Base-by-base conservation (phyloP, 2,113 vertebrate species). In the Pseudois nayaur region DNA sequence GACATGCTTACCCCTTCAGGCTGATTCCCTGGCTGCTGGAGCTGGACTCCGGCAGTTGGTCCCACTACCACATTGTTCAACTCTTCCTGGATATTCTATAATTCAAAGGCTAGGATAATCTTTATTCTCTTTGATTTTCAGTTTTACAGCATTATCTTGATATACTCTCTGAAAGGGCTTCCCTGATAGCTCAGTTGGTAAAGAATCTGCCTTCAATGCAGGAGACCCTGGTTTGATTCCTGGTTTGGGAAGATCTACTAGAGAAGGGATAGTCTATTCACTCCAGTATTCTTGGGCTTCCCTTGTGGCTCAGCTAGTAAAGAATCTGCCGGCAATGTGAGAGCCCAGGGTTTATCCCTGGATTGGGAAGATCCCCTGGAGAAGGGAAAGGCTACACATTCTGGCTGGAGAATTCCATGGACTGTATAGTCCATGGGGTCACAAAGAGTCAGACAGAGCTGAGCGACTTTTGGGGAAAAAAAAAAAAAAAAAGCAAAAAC, bases 391-490 rank as follows among this genome's bases (percentile, higher is more conserved):
- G n/a, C 19, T 71, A 23, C 64, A 36, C 19, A 5, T 71, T 71
- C 64, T 36, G 19, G 19, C 64, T 36, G n/a, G 64, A 71, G 9
- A 71, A 11, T 71, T 71, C n/a, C n/a, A 36, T 36, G 9, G 19
- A 12, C 8, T 71, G n/a, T 71, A 71, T 71, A 71, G n/a, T 36
- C 64, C 19, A 3, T 11, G n/a, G 67, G n/a, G 5, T 40, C n/a
- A 23, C 67, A 36, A 71, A 71, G n/a, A 36, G 9, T 21, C 64
- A 71, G 17, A 71, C n/a, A 71, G 9, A 10, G 64, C n/a, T 23
- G 19, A 71, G n/a, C 0, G 1, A 71, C 67, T 71, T 71, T 36
- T 4, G 12, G 25, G 10, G 4, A 0, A 29, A 29, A 60, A 60
- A 59, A 21, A 55, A 55, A 62, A 67, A 67, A 67, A n/a, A 10